A percentile compares a stretch with the other conserved stretches of the same genome.
These are phyloP conservation scores for Argentina silus DNA, from an alignment of 2,797 vertebrate genomes.

Conservation along the genomic window DNA sequence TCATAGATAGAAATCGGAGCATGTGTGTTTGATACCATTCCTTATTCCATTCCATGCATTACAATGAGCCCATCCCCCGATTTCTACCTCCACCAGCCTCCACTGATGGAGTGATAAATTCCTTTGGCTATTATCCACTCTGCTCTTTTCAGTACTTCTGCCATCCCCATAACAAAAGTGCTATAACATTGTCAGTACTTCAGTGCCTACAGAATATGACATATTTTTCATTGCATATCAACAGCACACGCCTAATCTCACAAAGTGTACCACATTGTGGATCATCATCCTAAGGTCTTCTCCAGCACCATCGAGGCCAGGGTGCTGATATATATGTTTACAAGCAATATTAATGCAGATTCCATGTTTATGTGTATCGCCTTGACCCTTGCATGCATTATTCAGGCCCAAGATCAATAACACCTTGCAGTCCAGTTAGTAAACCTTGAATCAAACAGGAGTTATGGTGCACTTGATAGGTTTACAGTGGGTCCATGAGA, in stretches of 20 bases:
- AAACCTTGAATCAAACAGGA: constrained; percentile 9
- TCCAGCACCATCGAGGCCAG: not conserved
- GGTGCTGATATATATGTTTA: not conserved
- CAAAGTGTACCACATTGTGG: not conserved
- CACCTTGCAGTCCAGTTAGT: constrained; percentile 1
- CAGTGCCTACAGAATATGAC: too few relatives aligned
- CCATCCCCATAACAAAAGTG: too few relatives aligned
- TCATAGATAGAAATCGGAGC: not conserved
- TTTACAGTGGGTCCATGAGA: constrained; percentile 9
- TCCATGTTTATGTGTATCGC: not conserved
- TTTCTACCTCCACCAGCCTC: too few relatives aligned
- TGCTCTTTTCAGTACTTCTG: not conserved
- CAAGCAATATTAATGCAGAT: constrained; percentile 7
- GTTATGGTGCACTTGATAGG: constrained; percentile 10
- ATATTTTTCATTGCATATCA: too few relatives aligned
- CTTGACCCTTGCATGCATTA: constrained; percentile 11
- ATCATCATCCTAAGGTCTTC: not conserved
- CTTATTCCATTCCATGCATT: too few relatives aligned
- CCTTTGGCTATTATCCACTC: not conserved
- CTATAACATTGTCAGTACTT: too few relatives aligned
- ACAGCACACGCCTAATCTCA: too few relatives aligned
- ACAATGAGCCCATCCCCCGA: too few relatives aligned
- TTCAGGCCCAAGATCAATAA: not conserved
- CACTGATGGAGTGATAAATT: too few relatives aligned
- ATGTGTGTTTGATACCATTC: too few relatives aligned